A percentile compares a stretch with the other conserved stretches of the same genome.
These are phyloP conservation scores for Phalacrocorax pelagicus DNA, from an alignment of 2,113 vertebrate species.

Conservation along the genomic window DNA sequence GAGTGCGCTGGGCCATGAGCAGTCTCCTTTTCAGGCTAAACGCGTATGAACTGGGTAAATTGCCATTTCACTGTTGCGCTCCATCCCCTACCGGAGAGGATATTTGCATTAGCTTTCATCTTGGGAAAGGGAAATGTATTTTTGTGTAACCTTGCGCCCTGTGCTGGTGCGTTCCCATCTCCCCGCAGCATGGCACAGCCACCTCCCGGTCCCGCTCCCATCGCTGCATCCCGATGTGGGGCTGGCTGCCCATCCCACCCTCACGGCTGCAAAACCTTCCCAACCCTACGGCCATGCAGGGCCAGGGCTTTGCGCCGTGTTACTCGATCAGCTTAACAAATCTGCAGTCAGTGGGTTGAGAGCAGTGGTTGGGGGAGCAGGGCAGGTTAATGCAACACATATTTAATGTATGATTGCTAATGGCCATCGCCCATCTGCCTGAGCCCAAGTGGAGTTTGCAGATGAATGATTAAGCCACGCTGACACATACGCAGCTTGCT, in stretches of 20 bases:
- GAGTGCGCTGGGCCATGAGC: background rate
- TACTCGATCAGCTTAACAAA: slow-evolving; percentile 25
- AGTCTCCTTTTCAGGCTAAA: background rate
- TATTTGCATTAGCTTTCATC: background rate
- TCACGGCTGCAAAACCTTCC: background rate
- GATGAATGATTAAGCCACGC: slow-evolving; percentile 59
- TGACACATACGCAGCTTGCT: slow-evolving; percentile 40
- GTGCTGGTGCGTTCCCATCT: background rate
- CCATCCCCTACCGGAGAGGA: background rate
- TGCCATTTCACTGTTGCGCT: background rate
- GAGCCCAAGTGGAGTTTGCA: slow-evolving; percentile 42
- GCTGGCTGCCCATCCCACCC: background rate
- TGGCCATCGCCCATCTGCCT: slow-evolving; percentile 66
- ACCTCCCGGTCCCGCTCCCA: fast-evolving
- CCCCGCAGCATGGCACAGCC: background rate
- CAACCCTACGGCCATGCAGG: fast-evolving
- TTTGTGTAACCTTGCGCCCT: background rate
- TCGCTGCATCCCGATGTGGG: fast-evolving
- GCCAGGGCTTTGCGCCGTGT: background rate
- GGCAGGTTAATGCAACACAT: slow-evolving; percentile 55
- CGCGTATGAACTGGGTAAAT: background rate
- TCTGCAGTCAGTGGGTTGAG: background rate
- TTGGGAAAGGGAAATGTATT: background rate
- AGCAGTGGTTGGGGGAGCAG: background rate
- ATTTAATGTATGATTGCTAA: slow-evolving; percentile 72